Evolutionary conservation across 2,888 invertebrate species (phyloP).

Genomic region (Prenolepis imparis): DNA sequence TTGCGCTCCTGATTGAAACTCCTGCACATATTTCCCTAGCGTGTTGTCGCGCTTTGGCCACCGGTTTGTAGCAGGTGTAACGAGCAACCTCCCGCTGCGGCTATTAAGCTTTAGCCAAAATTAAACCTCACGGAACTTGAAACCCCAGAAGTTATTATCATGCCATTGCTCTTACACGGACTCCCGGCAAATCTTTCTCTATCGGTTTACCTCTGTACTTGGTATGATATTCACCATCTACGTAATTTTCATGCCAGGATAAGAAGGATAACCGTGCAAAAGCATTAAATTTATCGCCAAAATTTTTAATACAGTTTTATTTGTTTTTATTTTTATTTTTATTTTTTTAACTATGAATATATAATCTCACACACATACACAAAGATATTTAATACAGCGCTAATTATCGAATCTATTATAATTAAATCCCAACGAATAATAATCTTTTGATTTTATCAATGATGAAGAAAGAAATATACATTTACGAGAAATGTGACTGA

Average conservation of each 20-base stretch:
- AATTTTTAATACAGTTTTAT: conserved; percentile 14
- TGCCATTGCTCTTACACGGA: conserved; percentile 60
- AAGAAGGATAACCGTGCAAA: neutral
- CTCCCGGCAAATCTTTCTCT: conserved; percentile 24
- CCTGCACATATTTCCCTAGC: conserved; percentile 81
- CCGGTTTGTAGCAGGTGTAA: conserved; percentile 68
- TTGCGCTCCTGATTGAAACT: conserved; percentile 76
- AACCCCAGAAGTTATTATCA: conserved; percentile 71
- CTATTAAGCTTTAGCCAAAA: conserved; percentile 83
- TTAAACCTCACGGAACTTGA: conserved; percentile 78
- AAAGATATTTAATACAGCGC: neutral
- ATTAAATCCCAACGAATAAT: no score
- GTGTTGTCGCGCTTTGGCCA: conserved; percentile 77
- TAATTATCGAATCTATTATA: neutral
- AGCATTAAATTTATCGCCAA: neutral
- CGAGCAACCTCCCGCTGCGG: conserved; percentile 78
- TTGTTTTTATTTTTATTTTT: neutral
- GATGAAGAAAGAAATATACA: neutral
- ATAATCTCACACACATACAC: neutral
- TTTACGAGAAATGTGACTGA: neutral
- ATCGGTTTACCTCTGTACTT: conserved; percentile 22
- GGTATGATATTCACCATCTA: conserved; percentile 31
- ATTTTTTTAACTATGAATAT: neutral
- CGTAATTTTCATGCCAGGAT: conserved; percentile 36
- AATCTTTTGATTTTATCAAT: neutral